These are phyloP conservation scores for Lordiphosa fenestrarum DNA, from an alignment of 2,888 invertebrate genomes.

Conservation along the genomic window DNA sequence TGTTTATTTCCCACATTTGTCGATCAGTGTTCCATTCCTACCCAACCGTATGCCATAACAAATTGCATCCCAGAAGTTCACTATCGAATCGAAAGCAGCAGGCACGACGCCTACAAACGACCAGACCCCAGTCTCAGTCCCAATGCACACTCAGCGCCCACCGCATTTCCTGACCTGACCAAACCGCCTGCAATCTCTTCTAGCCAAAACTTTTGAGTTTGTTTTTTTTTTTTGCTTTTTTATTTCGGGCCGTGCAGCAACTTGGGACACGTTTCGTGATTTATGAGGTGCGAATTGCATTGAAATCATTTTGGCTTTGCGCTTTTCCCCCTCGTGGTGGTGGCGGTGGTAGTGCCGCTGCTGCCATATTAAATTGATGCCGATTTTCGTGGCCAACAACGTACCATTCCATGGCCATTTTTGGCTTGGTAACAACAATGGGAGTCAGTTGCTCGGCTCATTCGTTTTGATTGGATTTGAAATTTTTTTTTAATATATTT, in stretches of 20 bases:
- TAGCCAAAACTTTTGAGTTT: slow-evolving; percentile 38
- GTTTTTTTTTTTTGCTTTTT: neutral
- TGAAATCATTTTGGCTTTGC: slow-evolving; percentile 67
- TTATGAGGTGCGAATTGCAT: slow-evolving; percentile 80
- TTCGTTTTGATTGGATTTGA: slow-evolving; percentile 61
- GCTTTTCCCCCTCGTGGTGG: slow-evolving; percentile 13
- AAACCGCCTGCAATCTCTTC: slow-evolving; percentile 30
- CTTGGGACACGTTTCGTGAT: slow-evolving; percentile 80
- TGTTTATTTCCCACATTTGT: slow-evolving; percentile 1
- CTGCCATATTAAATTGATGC: slow-evolving; percentile 69
- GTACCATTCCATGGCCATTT: slow-evolving; percentile 37
- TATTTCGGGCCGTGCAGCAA: slow-evolving; percentile 47
- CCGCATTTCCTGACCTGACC: slow-evolving; percentile 36
- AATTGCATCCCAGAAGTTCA: slow-evolving; percentile 40
- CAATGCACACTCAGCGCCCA: neutral
- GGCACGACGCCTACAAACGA: slow-evolving; percentile 37
- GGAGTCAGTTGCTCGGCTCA: slow-evolving; percentile 34
- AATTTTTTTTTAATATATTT: slow-evolving; percentile 23
- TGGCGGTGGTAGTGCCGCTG: slow-evolving; percentile 8
- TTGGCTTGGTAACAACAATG: slow-evolving; percentile 41
- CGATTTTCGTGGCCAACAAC: slow-evolving; percentile 48
- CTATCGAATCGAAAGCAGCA: slow-evolving; percentile 34
- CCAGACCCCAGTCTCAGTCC: slow-evolving; percentile 16
- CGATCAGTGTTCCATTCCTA: slow-evolving; percentile 11
- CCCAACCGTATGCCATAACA: slow-evolving; percentile 25